These are phyloP conservation scores for Steinernema feltiae DNA, from an alignment of 1,140 invertebrate genomes.

Conservation along the genomic window DNA sequence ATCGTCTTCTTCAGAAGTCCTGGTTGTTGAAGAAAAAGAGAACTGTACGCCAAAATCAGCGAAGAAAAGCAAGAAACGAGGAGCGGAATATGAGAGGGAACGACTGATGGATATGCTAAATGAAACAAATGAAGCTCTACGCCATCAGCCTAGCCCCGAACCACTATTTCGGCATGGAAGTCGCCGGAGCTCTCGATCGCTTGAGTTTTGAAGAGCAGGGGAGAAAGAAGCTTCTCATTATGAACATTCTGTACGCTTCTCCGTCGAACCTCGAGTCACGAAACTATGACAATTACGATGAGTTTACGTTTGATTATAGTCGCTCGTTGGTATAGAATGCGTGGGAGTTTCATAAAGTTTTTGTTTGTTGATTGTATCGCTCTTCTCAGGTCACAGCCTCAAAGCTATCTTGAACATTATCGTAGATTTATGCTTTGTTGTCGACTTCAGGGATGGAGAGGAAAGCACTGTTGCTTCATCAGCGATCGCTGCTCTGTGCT, in stretches of 20 bases:
- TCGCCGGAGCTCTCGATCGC: background rate
- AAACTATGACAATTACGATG: background rate
- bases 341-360: background rate
- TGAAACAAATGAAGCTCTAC: background rate
- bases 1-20: background rate
- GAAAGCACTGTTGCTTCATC: too few relatives aligned
- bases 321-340: background rate
- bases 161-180: background rate
- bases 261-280: too few relatives aligned
- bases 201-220: background rate
- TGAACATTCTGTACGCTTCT: background rate
- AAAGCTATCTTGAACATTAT: too few relatives aligned
- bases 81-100: background rate
- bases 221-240: background rate
- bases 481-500: too few relatives aligned
- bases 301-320: background rate
- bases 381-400: too few relatives aligned
- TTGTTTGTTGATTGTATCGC: background rate
- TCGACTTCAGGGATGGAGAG: too few relatives aligned
- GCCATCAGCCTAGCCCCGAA: too few relatives aligned
- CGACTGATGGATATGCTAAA: background rate
- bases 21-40: background rate
- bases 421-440: too few relatives aligned
- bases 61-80: background rate
- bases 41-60: background rate